phyloP scores from a whole-genome alignment of 2,888 invertebrate species.

The Erebia aethiops region DNA sequence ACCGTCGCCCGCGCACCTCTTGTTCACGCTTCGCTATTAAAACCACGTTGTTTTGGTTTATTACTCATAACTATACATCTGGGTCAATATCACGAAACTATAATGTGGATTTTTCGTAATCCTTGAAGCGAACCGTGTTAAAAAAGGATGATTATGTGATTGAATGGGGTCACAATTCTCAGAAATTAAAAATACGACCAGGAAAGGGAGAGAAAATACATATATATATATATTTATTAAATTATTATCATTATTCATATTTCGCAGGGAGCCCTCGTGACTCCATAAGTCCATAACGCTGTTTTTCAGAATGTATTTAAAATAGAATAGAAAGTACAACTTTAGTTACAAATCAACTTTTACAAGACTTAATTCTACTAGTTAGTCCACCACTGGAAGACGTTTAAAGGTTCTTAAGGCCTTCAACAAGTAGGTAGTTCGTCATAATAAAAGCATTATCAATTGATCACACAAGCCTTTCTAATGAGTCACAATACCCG shows the following conservation, averaged over 20 bases:
- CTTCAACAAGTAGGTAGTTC: neutral
- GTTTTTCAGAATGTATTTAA: neutral
- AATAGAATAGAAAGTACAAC: too few relatives aligned
- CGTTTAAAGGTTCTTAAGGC: too few relatives aligned
- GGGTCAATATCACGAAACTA: slow-evolving; percentile 19
- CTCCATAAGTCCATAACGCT: neutral
- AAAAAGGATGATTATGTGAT: too few relatives aligned
- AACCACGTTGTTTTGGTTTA: slow-evolving; percentile 22
- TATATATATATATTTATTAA: too few relatives aligned
- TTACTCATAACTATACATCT: slow-evolving; percentile 10
- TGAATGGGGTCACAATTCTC: too few relatives aligned
- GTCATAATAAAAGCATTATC: slow-evolving; percentile 1
- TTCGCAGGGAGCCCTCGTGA: neutral
- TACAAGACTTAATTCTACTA: too few relatives aligned
- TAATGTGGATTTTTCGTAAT: neutral
- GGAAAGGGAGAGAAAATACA: too few relatives aligned
- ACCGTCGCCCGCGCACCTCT: slow-evolving; percentile 74
- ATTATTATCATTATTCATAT: too few relatives aligned
- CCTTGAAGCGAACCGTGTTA: too few relatives aligned
- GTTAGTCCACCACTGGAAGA: too few relatives aligned
- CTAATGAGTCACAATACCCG: slow-evolving; percentile 16
- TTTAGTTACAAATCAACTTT: too few relatives aligned
- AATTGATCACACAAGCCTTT: slow-evolving; percentile 10
- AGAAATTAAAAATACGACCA: too few relatives aligned
- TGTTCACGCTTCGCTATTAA: slow-evolving; percentile 54